These are phyloP conservation scores for Sminthopsis crassicaudata DNA, from an alignment of 2,113 vertebrate species.

Conservation along the genomic window DNA sequence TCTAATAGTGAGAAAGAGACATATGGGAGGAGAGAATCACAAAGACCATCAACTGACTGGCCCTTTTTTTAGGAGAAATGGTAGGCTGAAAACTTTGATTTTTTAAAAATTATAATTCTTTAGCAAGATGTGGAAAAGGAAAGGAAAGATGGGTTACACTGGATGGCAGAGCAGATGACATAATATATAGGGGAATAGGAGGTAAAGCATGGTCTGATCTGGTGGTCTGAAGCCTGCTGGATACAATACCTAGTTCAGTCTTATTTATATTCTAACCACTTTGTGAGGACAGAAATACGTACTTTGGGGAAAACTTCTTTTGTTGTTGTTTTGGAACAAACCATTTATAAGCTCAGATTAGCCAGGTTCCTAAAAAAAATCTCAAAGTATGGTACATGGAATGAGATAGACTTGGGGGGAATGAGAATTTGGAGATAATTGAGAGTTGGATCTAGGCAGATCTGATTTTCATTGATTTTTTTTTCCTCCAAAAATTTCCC, in stretches of 20 bases:
- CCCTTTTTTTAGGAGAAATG: background rate
- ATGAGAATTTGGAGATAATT: background rate
- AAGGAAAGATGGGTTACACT: background rate
- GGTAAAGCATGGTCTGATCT: background rate
- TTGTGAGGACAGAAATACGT: background rate
- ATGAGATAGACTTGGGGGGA: background rate
- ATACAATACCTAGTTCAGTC: background rate
- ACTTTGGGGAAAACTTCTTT: too few relatives aligned
- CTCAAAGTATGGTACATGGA: background rate
- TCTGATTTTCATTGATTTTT: background rate
- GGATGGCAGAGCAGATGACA: background rate
- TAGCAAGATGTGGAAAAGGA: background rate
- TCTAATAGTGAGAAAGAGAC: background rate
- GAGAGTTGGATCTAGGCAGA: background rate
- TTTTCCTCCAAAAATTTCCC: background rate
- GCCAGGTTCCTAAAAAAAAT: background rate
- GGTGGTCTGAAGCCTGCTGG: background rate
- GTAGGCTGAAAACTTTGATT: background rate
- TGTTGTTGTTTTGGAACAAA: background rate
- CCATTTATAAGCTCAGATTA: background rate
- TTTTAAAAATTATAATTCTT: background rate
- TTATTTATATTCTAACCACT: background rate
- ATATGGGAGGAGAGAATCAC: background rate
- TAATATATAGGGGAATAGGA: background rate
- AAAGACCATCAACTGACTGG: background rate